Percentiles rank a stretch among this genome's conserved stretches.
phyloP scores from a whole-genome alignment of 2,797 vertebrate species.

The Varecia variegata region DNA sequence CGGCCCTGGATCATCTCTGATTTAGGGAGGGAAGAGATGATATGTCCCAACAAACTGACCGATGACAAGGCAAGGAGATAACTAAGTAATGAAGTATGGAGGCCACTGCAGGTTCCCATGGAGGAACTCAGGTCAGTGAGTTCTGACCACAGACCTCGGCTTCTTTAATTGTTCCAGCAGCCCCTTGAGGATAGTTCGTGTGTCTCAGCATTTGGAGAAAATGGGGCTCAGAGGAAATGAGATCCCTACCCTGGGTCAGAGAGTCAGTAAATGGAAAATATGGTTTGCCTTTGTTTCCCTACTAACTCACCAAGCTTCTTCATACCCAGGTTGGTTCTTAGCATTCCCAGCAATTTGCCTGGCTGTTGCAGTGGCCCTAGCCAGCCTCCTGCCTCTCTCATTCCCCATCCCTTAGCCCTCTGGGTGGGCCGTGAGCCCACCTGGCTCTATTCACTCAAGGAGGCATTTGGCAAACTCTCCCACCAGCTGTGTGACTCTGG shows the following conservation, averaged over 20 bases:
- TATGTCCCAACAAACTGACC: background rate
- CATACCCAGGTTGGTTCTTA: slow-evolving; percentile 13
- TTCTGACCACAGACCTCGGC: slow-evolving; percentile 31
- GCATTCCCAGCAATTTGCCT: slow-evolving; percentile 1
- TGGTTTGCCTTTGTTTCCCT: background rate
- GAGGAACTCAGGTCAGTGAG: background rate
- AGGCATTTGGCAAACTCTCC: background rate
- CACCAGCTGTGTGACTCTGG: background rate
- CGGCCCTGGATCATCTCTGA: background rate
- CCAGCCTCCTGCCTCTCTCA: background rate
- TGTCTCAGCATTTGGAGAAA: slow-evolving; percentile 33
- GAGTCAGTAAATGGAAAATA: slow-evolving; percentile 27
- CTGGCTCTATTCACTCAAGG: background rate
- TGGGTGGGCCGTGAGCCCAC: background rate
- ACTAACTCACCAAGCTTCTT: slow-evolving; percentile 20
- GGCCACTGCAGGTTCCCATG: background rate
- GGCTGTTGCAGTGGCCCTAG: background rate
- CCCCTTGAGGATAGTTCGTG: slow-evolving; percentile 21
- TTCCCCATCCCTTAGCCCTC: background rate
- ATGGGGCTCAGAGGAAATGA: slow-evolving; percentile 44
- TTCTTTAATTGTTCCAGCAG: slow-evolving; percentile 18
- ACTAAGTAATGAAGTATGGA: background rate
- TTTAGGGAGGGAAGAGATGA: background rate
- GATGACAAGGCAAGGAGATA: slow-evolving; percentile 17
- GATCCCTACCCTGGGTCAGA: background rate